These are phyloP conservation scores for Drepana falcataria DNA, from an alignment of 2,888 invertebrate genomes.

Conservation along the genomic window DNA sequence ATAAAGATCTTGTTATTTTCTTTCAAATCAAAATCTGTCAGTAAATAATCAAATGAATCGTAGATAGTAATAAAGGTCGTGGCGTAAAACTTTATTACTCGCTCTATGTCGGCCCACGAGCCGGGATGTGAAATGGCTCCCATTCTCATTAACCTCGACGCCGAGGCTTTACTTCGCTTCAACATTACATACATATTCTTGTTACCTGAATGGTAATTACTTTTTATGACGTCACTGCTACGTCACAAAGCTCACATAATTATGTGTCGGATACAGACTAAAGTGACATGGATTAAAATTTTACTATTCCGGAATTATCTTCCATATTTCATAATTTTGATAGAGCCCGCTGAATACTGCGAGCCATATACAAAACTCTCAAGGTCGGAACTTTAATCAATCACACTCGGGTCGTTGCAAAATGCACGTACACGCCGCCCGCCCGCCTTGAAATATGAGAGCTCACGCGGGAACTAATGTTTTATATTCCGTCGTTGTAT, in stretches of 20 bases:
- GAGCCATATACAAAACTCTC: slow-evolving; percentile 27
- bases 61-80: slow-evolving; percentile 58
- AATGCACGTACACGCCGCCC: slow-evolving; percentile 49
- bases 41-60: slow-evolving; percentile 38
- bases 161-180: slow-evolving; percentile 48
- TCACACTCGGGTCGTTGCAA: slow-evolving; percentile 45
- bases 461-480: slow-evolving; percentile 51
- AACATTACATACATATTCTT: slow-evolving; percentile 46
- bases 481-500: slow-evolving; percentile 67
- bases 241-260: neutral
- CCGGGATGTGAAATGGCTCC: slow-evolving; percentile 58
- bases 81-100: slow-evolving; percentile 67
- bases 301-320: slow-evolving; percentile 1
- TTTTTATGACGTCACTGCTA: neutral
- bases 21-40: too few relatives aligned
- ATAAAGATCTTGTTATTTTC: neutral
- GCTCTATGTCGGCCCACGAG: slow-evolving; percentile 49
- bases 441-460: slow-evolving; percentile 53
- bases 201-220: slow-evolving; percentile 7
- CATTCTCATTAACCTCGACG: slow-evolving; percentile 68
- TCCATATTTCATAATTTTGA: neutral
- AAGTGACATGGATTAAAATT: slow-evolving; percentile 7
- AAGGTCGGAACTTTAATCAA: slow-evolving; percentile 62
- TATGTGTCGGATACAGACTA: slow-evolving; percentile 4
- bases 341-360: slow-evolving; percentile 15